Percentiles rank a stretch among this genome's conserved stretches.
Conservation (phyloP, 2,888 invertebrate species). For the Hecatera dysodea region DNA sequence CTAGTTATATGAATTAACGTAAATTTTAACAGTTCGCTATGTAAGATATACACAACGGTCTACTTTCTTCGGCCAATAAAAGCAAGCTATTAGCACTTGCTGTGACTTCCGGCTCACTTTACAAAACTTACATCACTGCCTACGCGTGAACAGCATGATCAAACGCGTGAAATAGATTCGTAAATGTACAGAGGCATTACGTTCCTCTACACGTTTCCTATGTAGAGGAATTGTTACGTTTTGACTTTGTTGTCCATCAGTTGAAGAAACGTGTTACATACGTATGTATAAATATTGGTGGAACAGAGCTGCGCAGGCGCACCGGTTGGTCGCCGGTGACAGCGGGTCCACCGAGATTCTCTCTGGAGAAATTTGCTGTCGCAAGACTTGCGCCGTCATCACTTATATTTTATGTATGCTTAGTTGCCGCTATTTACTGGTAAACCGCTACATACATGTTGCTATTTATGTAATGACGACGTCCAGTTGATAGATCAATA, state of each 20-base stretch:
- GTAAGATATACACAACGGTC: constrained; percentile 72
- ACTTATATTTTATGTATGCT: constrained; percentile 84
- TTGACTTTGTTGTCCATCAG: constrained; percentile 1
- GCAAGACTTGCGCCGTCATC: constrained; percentile 71
- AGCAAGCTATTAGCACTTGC: constrained; percentile 71
- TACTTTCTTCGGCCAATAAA: constrained; percentile 84
- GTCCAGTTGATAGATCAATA: constrained; percentile 18
- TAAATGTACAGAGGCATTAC: too few species aligned
- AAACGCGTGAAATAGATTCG: constrained; percentile 20
- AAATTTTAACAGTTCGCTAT: constrained; percentile 77
- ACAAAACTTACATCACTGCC: constrained; percentile 68
- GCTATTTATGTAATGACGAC: constrained; percentile 65
- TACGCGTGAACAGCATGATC: constrained; percentile 6
- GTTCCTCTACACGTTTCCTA: too few species aligned
- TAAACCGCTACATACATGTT: constrained; percentile 62
- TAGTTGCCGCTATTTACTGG: constrained; percentile 69
- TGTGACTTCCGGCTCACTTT: constrained; percentile 62
- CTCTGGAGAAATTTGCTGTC: constrained; percentile 83
- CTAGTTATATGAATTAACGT: constrained; percentile 86
- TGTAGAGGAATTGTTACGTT: constrained; percentile 31
- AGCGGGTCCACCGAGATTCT: constrained; percentile 80
- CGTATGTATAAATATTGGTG: constrained; percentile 56
- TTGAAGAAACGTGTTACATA: constrained; percentile 50
- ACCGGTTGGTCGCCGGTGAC: constrained; percentile 73
- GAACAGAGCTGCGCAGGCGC: constrained; percentile 52